phyloP scores from a whole-genome alignment of 1,140 invertebrate genomes.

The Trissolcus basalis region DNA sequence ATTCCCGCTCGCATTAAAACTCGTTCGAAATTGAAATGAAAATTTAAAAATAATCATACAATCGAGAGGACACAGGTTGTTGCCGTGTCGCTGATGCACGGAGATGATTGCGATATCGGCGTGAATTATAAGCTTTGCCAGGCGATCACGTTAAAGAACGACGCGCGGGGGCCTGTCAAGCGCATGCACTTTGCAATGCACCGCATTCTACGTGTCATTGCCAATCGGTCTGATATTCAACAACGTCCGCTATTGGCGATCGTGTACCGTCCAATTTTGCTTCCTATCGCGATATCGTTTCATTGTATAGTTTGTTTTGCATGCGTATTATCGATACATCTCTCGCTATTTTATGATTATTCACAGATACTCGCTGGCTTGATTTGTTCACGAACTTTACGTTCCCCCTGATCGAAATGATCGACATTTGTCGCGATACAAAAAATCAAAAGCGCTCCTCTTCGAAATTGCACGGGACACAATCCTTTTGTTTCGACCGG shows the following conservation, averaged over 20 bases:
- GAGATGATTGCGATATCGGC: slow-evolving; percentile 57
- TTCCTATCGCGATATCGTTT: slow-evolving; percentile 51
- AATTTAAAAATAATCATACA: slow-evolving; percentile 48
- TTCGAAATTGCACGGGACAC: slow-evolving; percentile 10
- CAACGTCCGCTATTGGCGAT: slow-evolving; percentile 48
- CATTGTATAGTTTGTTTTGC: slow-evolving; percentile 40
- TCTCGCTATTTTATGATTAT: slow-evolving; percentile 46
- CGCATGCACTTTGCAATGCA: slow-evolving; percentile 55
- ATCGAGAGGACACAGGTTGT: slow-evolving; percentile 44
- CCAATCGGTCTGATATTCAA: slow-evolving; percentile 59
- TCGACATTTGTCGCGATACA: slow-evolving; percentile 12
- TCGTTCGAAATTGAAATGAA: slow-evolving; percentile 42
- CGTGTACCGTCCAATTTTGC: slow-evolving; percentile 44
- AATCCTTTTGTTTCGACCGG: slow-evolving; percentile 11
- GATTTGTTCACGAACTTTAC: slow-evolving; percentile 11
- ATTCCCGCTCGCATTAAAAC: slow-evolving; percentile 29
- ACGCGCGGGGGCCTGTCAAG: slow-evolving; percentile 62
- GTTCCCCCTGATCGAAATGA: slow-evolving; percentile 30
- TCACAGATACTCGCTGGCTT: slow-evolving; percentile 24
- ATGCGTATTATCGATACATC: slow-evolving; percentile 36
- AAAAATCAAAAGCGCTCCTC: neutral
- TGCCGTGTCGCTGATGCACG: slow-evolving; percentile 29
- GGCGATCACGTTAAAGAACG: slow-evolving; percentile 60
- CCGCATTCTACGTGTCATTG: slow-evolving; percentile 61
- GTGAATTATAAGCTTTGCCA: slow-evolving; percentile 64